Evolutionary conservation across 2,888 invertebrate species (phyloP), one percentile per base, ranked within the genome.

Genomic region (Neria commutata): DNA sequence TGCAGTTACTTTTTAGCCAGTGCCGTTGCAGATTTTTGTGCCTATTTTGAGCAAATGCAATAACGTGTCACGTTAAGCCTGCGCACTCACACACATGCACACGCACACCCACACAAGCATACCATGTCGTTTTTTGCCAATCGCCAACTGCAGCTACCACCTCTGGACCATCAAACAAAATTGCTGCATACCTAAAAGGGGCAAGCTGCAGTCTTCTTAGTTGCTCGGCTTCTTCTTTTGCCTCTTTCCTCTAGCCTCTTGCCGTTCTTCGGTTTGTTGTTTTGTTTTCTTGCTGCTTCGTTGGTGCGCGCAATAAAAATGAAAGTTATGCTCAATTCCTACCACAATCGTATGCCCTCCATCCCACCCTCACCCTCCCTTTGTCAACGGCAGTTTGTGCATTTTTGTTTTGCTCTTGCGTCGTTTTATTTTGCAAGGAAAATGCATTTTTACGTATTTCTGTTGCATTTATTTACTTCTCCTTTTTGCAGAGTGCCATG

Each of bases 1-100:
- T 17, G 33, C 14, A 17, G 5, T 40, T 40, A 37, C 42, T 52
- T 52, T 52, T 16, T 52, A 40, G 52, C 52, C 37, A 40, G 14
- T 11, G 5, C 21, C 52, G 40, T n/a, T 6, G 33, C 33, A 33
- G 33, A n/a, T n/a, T n/a, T n/a, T n/a, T n/a, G n/a, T n/a, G n/a
- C n/a, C n/a, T n/a, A n/a, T n/a, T n/a, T n/a, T n/a, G n/a, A 14
- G 8, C 33, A 6, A 33, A 14, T 10, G 14, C 33, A 33, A 33
- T 10, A 33, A 33, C 33, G 14, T 10, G 14, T 33, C 14, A 6
- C 33, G 14, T 33, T 14, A 33, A 6, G 14, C 33, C 14, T 14
- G 14, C 33, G 14, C 33, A 33, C 33, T 14, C 33, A 33, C 33
- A 33, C 6, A n/a, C n/a, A n/a, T n/a, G n/a, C n/a, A n/a, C n/a